These are phyloP conservation scores for Drosophila ercepeae DNA, from an alignment of 1,140 invertebrate species.

Conservation along the genomic window DNA sequence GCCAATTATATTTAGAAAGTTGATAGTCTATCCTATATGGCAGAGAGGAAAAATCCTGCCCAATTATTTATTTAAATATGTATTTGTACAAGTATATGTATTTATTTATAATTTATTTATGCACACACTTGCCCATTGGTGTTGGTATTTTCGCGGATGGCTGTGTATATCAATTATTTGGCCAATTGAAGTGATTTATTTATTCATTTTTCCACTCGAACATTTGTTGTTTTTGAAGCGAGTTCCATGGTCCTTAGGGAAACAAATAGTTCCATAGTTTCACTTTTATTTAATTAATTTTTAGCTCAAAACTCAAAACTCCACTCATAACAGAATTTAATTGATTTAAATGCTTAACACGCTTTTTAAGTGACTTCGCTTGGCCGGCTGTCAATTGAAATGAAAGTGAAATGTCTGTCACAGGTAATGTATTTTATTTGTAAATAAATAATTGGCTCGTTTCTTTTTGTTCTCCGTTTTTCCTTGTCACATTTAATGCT, in stretches of 20 bases:
- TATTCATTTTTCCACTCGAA: slow-evolving; percentile 37
- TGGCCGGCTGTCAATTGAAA: slow-evolving; percentile 58
- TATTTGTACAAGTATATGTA: slow-evolving; percentile 24
- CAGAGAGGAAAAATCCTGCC: slow-evolving; percentile 8
- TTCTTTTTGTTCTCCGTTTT: slow-evolving; percentile 15
- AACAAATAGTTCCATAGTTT: slow-evolving; percentile 1
- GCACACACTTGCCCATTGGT: slow-evolving; percentile 1
- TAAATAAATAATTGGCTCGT: slow-evolving; percentile 10
- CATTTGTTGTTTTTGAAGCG: slow-evolving; percentile 16
- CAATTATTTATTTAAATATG: slow-evolving; percentile 43
- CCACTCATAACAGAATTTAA: slow-evolving; percentile 10
- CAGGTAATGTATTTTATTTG: slow-evolving; percentile 43
- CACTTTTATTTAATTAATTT: not conserved
- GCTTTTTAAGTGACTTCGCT: slow-evolving; percentile 57
- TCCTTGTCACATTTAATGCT: slow-evolving; percentile 28
- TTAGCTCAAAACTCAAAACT: not conserved
- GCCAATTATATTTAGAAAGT: slow-evolving; percentile 65
- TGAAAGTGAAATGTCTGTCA: slow-evolving; percentile 56
- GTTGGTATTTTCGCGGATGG: slow-evolving; percentile 4
- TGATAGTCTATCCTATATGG: slow-evolving; percentile 14
- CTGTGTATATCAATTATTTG: slow-evolving; percentile 42
- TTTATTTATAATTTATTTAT: slow-evolving; percentile 20
- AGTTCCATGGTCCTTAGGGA: too few species aligned
- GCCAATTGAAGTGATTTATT: slow-evolving; percentile 50
- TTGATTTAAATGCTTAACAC: slow-evolving; percentile 46